Percentiles rank a stretch among this genome's conserved stretches.
Evolutionary conservation across 2,888 invertebrate genomes (phyloP).

Genomic region (Cremastobaeus sp.): DNA sequence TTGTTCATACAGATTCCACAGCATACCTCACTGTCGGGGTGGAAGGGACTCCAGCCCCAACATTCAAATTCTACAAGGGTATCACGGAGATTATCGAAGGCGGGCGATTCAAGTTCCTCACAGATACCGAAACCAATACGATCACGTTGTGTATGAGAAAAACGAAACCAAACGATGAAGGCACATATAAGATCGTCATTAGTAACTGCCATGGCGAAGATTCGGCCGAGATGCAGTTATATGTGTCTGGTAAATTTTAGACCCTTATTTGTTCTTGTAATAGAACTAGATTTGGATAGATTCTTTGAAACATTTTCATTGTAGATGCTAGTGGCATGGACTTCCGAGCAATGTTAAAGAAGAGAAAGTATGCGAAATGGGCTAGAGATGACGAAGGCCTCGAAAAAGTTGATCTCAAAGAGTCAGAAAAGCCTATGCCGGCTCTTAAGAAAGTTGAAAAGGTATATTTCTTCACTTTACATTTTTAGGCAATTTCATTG

Average conservation of each 20-base stretch:
- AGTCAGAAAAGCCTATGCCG: constrained; percentile 91
- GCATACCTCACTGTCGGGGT: constrained; percentile 95
- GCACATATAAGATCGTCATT: constrained; percentile 94
- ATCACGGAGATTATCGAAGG: constrained; percentile 95
- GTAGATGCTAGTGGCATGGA: constrained; percentile 98
- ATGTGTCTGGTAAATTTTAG: constrained; percentile 89
- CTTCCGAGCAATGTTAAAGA: constrained; percentile 98
- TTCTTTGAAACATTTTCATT: too few relatives aligned
- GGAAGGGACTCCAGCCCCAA: constrained; percentile 96
- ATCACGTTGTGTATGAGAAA: constrained; percentile 97
- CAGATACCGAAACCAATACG: constrained; percentile 94
- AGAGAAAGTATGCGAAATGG: constrained; percentile 97
- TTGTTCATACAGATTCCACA: constrained; percentile 90
- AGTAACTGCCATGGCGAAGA: constrained; percentile 97
- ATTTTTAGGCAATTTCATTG: too few relatives aligned
- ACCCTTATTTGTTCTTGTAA: too few relatives aligned
- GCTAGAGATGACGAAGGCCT: constrained; percentile 93
- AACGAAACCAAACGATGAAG: constrained; percentile 97
- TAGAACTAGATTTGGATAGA: too few relatives aligned
- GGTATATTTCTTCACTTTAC: constrained; percentile 80
- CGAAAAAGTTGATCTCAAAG: constrained; percentile 96
- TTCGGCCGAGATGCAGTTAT: constrained; percentile 95
- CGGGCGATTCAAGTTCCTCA: constrained; percentile 95
- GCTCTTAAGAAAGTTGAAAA: constrained; percentile 95
- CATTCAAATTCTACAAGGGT: constrained; percentile 97